Conservation (phyloP, 1,140 invertebrate species). For the Drosophila setifemur region DNA sequence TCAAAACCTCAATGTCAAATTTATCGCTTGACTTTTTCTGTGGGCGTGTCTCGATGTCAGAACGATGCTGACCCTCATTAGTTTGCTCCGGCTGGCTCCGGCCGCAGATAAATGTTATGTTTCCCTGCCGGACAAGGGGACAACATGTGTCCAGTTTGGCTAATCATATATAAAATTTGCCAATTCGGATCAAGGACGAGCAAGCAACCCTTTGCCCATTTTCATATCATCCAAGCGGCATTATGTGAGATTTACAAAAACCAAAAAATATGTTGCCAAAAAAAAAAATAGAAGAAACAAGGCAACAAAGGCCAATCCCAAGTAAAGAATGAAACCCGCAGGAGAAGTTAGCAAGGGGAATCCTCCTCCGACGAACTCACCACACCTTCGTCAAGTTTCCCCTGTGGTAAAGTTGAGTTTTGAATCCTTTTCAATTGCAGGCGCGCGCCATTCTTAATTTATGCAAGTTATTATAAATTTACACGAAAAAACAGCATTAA, state of each 20-base stretch:
- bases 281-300: neutral
- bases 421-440: slow-evolving; percentile 27
- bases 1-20: slow-evolving; percentile 16
- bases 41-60: slow-evolving; percentile 45
- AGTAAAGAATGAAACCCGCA: neutral
- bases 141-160: slow-evolving; percentile 62
- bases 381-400: slow-evolving; percentile 47
- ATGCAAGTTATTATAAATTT: slow-evolving; percentile 80
- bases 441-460: slow-evolving; percentile 67
- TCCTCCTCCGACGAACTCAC: too few relatives aligned
- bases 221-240: slow-evolving; percentile 51
- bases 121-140: slow-evolving; percentile 13
- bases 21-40: neutral
- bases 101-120: slow-evolving; percentile 65
- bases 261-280: too few relatives aligned
- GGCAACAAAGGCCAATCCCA: neutral
- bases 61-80: slow-evolving; percentile 66
- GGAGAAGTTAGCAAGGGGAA: neutral
- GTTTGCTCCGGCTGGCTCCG: slow-evolving; percentile 32
- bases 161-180: slow-evolving; percentile 61
- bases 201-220: slow-evolving; percentile 32
- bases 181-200: slow-evolving; percentile 24
- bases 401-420: slow-evolving; percentile 45
- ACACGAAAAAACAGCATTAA: slow-evolving; percentile 78
- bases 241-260: slow-evolving; percentile 62